Base-by-base conservation (phyloP, 2,888 invertebrate genomes). In the Oscheius onirici region DNA sequence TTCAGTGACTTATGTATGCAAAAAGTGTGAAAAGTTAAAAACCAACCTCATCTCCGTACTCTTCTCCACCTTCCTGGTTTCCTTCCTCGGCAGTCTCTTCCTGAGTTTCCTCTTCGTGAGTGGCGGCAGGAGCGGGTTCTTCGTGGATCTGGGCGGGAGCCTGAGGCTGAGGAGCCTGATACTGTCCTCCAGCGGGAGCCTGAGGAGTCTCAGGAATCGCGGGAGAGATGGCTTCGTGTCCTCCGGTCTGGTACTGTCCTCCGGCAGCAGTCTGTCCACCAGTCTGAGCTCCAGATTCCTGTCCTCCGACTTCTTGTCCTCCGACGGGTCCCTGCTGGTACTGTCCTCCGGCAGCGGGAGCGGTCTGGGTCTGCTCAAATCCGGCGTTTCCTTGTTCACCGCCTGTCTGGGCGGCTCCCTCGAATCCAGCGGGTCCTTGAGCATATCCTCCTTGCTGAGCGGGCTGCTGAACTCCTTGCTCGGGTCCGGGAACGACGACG, bases 91-190 rank as follows among this genome's bases (percentile, higher is more conserved):
- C 52, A 6, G 52, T 52, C 52, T 61, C 61, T 15, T 46, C 26
- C 46, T 44, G 22, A 22, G 61, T 24, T 3, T 1, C 1, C 26
- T 46, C 46, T 44, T 61, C 61, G 15, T 58, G 58, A n/a, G 34
- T 34, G 34, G 34, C 34, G 34, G 49, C 49, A 49, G 17, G 49
- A 22, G 49, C 49, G 49, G 17, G n/a, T 22, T 49, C 49, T n/a
- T 26, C 63, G 8, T 43, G 60, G 17, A 26, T n/a, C n/a, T 46
- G 49, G 28, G 49, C 49, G 2, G 26, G 24, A 26, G 41, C 17
- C 58, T 58, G 58, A 22, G 58, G 49, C 49, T 49, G 49, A 49
- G 20, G 49, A 22, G n/a, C 49, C 49, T 63, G 63, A 49, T 43
- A 43, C 41, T 58, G 58, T 34, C 58, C 58, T 11, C 44, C 24